phyloP scores from a whole-genome alignment of 2,888 invertebrate genomes.

The Lapara coniferarum region DNA sequence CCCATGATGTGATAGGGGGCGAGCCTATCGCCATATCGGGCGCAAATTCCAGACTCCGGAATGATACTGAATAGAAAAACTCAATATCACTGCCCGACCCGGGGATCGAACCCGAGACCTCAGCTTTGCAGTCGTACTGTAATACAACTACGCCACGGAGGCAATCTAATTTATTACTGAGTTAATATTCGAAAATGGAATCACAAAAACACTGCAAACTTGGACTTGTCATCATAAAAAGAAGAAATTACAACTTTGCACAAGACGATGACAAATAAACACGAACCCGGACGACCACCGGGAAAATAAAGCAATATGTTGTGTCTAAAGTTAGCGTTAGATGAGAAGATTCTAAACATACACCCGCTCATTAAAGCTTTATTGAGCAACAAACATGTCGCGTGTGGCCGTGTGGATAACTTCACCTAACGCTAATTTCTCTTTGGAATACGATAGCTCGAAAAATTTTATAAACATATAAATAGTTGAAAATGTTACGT shows the following conservation, averaged over 20 bases:
- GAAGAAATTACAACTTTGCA: background rate
- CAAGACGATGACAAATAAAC: background rate
- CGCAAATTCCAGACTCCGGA: too few species aligned
- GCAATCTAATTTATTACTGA: too few species aligned
- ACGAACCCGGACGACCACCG: background rate
- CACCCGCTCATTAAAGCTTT: constrained; percentile 36
- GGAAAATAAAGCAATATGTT: constrained; percentile 21
- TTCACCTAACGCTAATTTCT: constrained; percentile 28
- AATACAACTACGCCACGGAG: too few species aligned
- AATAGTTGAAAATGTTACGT: too few species aligned
- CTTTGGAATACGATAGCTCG: background rate
- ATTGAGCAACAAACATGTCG: constrained; percentile 40
- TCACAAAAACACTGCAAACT: background rate
- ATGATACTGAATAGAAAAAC: too few species aligned
- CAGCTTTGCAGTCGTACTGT: too few species aligned
- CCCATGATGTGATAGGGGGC: too few species aligned
- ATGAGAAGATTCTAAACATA: constrained; percentile 27
- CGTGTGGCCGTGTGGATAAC: constrained; percentile 30
- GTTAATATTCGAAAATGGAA: too few species aligned
- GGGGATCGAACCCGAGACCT: too few species aligned
- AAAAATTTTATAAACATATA: background rate
- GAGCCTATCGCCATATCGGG: too few species aligned
- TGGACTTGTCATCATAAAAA: background rate
- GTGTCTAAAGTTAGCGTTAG: constrained; percentile 24
- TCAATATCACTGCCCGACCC: too few species aligned